A percentile compares a stretch with the other conserved stretches of the same genome.
phyloP scores from a whole-genome alignment of 1,140 invertebrate species.

The Stegodyphus mimosarum region DNA sequence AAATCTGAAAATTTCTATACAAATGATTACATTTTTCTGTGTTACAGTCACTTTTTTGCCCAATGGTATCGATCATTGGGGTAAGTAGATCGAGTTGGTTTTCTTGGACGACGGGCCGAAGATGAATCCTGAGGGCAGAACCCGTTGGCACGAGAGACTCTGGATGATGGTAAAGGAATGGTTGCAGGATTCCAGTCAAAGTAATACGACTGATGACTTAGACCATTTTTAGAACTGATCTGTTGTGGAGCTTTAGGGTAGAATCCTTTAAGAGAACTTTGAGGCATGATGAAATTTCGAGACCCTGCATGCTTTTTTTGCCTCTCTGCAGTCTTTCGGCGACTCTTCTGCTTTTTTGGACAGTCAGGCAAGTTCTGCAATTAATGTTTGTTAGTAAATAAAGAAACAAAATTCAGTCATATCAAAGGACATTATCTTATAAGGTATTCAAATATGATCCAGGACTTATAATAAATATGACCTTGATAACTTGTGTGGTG shows the following conservation, averaged over 20 bases:
- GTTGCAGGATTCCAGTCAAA: conserved; percentile 34
- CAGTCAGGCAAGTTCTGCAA: conserved; percentile 19
- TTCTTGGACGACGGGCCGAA: conserved; percentile 12
- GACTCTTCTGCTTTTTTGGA: conserved; percentile 35
- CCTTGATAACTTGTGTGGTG: too few species aligned
- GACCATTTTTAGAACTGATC: conserved; percentile 5
- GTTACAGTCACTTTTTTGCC: conserved; percentile 38
- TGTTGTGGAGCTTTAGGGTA: conserved; percentile 2
- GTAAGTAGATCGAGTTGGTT: conserved; percentile 7
- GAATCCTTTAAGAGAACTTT: conserved; percentile 4
- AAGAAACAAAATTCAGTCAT: too few species aligned
- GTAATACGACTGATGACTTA: neutral
- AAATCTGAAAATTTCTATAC: conserved; percentile 24
- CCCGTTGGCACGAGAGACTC: conserved; percentile 6
- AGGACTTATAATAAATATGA: too few species aligned
- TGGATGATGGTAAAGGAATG: neutral
- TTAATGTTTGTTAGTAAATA: too few species aligned
- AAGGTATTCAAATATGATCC: too few species aligned
- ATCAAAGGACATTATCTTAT: too few species aligned
- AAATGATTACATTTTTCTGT: neutral
- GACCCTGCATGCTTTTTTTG: conserved; percentile 1
- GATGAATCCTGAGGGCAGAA: conserved; percentile 5
- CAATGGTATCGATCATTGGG: conserved; percentile 58
- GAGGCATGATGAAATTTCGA: neutral
- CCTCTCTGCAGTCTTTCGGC: conserved; percentile 11